Evolutionary conservation across 2,888 invertebrate species (phyloP), one percentile per base, ranked within the genome.

Genomic region (Clitarchus hookeri): DNA sequence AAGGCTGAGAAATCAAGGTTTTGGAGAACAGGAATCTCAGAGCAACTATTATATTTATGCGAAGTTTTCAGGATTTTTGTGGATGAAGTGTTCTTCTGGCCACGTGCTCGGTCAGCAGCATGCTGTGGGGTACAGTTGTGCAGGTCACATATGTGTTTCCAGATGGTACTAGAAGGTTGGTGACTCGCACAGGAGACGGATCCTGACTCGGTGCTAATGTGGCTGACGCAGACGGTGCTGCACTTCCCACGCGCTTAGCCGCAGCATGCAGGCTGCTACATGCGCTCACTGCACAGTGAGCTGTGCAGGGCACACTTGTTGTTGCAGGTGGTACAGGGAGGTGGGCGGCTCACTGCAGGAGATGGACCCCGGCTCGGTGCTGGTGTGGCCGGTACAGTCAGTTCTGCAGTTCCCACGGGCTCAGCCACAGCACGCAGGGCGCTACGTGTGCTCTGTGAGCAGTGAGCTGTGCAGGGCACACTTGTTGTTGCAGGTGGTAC

Each of bases 381-480:
- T 96, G 83, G 94, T 95, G 89, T 93, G 94, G 84, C 93, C 95
- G 86, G 94, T 94, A 87, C 95, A 95, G 90, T 89, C 89, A 44
- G 93, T 97, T 88, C 93, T 97, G 88, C 93, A 95, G 89, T 94
- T 97, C 89, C 93, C 95, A 86, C 94, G 96, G 87, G 94, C 95
- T 83, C 95, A 95, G 90, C 93, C 95, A 44, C 93, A 94, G 86
- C 97, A 97, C 91, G 94, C 95, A 25, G 97, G 97, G n/a, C 93
- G 95, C 89, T 97, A 97, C 94, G 95, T 96, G 87, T 97, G 97
- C 92, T 94, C 96, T 88, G 96, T 96, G 4, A 36, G 36, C 36
- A 4, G 36, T 36, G 36, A 36, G 36, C 36, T 12, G 12, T 53
- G 53, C 12, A 53, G 53, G 19, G 53, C 19, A 19, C 13, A 6